phyloP scores from a whole-genome alignment of 2,113 vertebrate genomes.

The Merops nubicus region DNA sequence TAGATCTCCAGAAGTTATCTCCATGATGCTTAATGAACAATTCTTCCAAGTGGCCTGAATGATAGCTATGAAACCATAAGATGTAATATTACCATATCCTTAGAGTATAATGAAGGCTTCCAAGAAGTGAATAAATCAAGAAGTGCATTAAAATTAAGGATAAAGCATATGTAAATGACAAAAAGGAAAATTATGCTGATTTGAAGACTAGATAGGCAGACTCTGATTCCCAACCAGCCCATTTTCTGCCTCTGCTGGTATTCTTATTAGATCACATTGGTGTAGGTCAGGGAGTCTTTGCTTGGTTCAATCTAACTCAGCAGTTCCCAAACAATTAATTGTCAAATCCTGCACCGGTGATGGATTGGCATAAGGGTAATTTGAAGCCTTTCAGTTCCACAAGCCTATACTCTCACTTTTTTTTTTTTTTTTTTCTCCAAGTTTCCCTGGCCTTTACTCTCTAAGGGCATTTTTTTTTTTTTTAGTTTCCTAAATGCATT shows the following conservation, averaged over 20 bases:
- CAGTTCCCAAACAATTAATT: slow-evolving; percentile 27
- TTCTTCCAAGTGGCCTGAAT: slow-evolving; percentile 40
- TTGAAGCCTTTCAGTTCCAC: not conserved
- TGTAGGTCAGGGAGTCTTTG: slow-evolving; percentile 11
- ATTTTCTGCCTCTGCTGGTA: slow-evolving; percentile 24
- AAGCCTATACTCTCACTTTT: not conserved
- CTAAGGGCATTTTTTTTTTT: not conserved
- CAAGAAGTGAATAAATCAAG: slow-evolving; percentile 49
- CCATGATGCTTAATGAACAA: slow-evolving; percentile 43
- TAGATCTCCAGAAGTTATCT: slow-evolving; percentile 51
- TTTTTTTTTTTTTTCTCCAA: not conserved
- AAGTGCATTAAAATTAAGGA: slow-evolving; percentile 30
- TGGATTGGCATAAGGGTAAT: not conserved
- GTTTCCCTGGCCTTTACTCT: not conserved
- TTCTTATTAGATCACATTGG: not conserved
- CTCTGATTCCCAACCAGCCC: not conserved
- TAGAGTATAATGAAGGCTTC: slow-evolving; percentile 27
- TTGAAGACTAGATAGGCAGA: not conserved
- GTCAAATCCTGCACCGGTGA: not conserved
- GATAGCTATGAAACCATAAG: slow-evolving; percentile 23
- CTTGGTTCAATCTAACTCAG: not conserved
- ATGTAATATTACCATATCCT: slow-evolving; percentile 24
- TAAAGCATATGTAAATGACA: slow-evolving; percentile 32
- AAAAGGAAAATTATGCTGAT: slow-evolving; percentile 11
- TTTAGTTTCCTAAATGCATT: not conserved